Conservation (phyloP, 2,888 invertebrate species). For the Tetrapedia diversipes region DNA sequence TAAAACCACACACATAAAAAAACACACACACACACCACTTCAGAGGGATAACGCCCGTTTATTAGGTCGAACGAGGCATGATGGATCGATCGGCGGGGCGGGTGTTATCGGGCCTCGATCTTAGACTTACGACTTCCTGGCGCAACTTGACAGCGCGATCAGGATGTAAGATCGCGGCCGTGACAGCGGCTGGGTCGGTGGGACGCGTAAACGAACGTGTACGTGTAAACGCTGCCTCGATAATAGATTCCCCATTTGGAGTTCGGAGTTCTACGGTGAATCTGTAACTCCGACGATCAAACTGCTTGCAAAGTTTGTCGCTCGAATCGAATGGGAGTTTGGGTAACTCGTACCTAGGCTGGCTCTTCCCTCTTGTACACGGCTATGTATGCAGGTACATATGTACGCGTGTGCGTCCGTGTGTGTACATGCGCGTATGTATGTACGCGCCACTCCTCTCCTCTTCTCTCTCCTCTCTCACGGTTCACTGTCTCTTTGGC, state of each 20-base stretch:
- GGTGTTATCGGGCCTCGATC: constrained; percentile 40
- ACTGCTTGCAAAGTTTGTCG: constrained; percentile 77
- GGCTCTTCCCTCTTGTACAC: constrained; percentile 60
- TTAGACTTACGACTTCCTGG: constrained; percentile 8
- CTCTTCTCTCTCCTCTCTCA: constrained; percentile 1
- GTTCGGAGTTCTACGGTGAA: constrained; percentile 72
- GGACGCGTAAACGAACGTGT: constrained; percentile 71
- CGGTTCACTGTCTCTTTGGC: constrained; percentile 8
- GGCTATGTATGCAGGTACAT: constrained; percentile 29
- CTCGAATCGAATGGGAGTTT: constrained; percentile 76
- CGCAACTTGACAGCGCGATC: constrained; percentile 31
- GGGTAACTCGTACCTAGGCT: constrained; percentile 71
- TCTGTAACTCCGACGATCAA: constrained; percentile 76
- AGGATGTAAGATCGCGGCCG: constrained; percentile 47
- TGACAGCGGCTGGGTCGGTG: constrained; percentile 46
- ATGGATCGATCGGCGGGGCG: neutral
- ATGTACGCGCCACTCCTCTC: neutral
- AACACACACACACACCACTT: no score
- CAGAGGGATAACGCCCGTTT: neutral
- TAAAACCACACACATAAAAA: no score
- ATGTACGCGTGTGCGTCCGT: constrained; percentile 18
- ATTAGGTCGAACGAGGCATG: neutral
- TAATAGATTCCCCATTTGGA: constrained; percentile 74
- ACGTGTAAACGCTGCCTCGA: constrained; percentile 71
- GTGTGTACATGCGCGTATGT: constrained; percentile 20